These are phyloP conservation scores for Meriones unguiculatus DNA, from an alignment of 2,113 vertebrate species.

Conservation along the genomic window DNA sequence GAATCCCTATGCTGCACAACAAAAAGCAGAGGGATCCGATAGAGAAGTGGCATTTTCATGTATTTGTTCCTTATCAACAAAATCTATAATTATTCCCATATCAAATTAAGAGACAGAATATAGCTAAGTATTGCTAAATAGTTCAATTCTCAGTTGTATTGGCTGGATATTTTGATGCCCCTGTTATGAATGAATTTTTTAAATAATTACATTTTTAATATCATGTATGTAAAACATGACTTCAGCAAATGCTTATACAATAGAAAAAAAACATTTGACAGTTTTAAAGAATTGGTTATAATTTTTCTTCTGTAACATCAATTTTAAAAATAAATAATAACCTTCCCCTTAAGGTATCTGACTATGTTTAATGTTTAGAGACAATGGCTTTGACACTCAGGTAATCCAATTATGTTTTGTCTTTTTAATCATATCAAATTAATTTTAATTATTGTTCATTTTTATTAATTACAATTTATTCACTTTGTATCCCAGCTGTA, in stretches of 20 bases:
- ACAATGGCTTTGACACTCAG: slow-evolving; percentile 69
- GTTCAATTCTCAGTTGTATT: neutral
- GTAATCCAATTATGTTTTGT: slow-evolving; percentile 71
- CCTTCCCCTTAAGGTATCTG: neutral
- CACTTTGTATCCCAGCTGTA: too few relatives aligned
- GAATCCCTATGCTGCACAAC: neutral
- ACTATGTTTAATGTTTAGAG: slow-evolving; percentile 55
- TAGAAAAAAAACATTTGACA: neutral
- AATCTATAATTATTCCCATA: neutral
- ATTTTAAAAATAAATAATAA: neutral
- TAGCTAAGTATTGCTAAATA: slow-evolving; percentile 22
- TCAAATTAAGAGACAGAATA: slow-evolving; percentile 3
- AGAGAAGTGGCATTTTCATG: neutral
- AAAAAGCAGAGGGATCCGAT: neutral
- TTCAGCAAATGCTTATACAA: neutral
- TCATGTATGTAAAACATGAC: neutral
- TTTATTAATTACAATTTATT: too few relatives aligned
- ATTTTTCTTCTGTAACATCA: neutral
- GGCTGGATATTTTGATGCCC: neutral
- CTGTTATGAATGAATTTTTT: neutral
- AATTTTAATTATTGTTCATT: slow-evolving; percentile 81
- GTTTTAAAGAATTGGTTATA: neutral
- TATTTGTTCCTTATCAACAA: neutral
- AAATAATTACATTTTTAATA: slow-evolving; percentile 11
- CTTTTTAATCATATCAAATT: slow-evolving; percentile 83